phyloP scores from a whole-genome alignment of 2,113 vertebrate genomes.

The Myiagra hebetior region DNA sequence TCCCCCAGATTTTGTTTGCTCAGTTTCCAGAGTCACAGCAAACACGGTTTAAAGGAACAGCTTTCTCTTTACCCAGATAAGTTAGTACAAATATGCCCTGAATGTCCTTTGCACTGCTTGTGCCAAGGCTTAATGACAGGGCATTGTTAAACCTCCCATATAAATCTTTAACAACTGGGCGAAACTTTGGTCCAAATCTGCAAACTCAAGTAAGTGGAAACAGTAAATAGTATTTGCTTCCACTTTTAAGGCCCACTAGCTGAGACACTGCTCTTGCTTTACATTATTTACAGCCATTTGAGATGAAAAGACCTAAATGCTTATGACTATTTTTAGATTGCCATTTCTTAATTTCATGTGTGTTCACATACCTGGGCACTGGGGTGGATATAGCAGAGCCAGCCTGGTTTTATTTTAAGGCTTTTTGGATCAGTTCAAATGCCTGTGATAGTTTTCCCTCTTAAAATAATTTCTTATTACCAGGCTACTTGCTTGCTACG shows the following conservation, averaged over 20 bases:
- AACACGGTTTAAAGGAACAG: constrained; percentile 63
- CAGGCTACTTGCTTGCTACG: not conserved
- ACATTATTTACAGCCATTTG: constrained; percentile 6
- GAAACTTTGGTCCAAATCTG: not conserved
- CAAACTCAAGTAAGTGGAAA: not conserved
- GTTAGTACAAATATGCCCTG: constrained; percentile 48
- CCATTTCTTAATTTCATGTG: not conserved
- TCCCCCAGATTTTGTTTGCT: constrained; percentile 53
- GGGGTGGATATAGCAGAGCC: not conserved
- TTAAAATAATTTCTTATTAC: not conserved
- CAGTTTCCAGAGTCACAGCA: constrained; percentile 68
- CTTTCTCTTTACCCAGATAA: constrained; percentile 57
- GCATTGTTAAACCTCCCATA: constrained; percentile 5
- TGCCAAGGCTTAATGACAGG: constrained; percentile 54
- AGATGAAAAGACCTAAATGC: not conserved
- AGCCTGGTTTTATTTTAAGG: not conserved
- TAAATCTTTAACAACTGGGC: constrained; percentile 52
- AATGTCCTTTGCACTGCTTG: constrained; percentile 44
- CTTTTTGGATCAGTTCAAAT: not conserved
- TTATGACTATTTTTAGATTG: constrained; percentile 10
- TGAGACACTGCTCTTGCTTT: not conserved
- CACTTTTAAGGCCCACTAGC: not conserved
- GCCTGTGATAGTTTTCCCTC: not conserved
- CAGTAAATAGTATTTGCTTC: constrained; percentile 1
- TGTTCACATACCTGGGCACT: not conserved